These are phyloP conservation scores for Hirtodrosophila histrioides DNA, from an alignment of 2,888 invertebrate species.

Conservation along the genomic window DNA sequence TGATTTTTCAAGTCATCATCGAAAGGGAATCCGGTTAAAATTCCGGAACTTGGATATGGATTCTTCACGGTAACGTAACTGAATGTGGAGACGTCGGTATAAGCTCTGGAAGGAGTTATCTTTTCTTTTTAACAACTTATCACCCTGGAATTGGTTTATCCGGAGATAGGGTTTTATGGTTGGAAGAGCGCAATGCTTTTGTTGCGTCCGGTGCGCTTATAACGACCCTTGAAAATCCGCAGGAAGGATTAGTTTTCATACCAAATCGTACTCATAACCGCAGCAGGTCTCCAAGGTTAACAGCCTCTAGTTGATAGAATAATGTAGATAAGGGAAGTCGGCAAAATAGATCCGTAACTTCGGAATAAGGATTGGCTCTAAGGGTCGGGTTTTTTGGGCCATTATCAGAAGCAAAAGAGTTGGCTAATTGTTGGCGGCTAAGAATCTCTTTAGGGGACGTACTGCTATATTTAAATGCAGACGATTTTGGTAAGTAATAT, in stretches of 20 bases:
- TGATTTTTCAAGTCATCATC: too few relatives aligned
- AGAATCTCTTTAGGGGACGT: too few relatives aligned
- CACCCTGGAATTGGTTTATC: neutral
- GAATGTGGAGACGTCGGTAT: neutral
- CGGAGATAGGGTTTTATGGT: neutral
- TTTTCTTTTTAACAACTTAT: neutral
- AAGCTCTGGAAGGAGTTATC: neutral
- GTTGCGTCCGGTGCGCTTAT: neutral
- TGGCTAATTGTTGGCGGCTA: too few relatives aligned
- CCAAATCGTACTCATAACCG: constrained; percentile 85
- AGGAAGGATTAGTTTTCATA: neutral
- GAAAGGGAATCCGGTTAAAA: too few relatives aligned
- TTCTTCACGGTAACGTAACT: neutral
- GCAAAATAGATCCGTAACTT: constrained; percentile 87
- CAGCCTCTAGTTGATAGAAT: constrained; percentile 85
- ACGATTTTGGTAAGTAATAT: too few relatives aligned
- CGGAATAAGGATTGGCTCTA: constrained; percentile 86
- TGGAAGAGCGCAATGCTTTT: constrained; percentile 24
- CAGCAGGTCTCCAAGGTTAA: constrained; percentile 86
- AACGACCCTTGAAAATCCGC: too few relatives aligned
- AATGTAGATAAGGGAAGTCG: constrained; percentile 89
- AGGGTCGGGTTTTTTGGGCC: too few relatives aligned
- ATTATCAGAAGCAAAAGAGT: too few relatives aligned
- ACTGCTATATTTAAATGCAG: too few relatives aligned
- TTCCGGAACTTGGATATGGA: too few relatives aligned